Evolutionary conservation across 2,113 vertebrate genomes (phyloP), one percentile per base, ranked within the genome.

Genomic region (Baryphthengus martii): DNA sequence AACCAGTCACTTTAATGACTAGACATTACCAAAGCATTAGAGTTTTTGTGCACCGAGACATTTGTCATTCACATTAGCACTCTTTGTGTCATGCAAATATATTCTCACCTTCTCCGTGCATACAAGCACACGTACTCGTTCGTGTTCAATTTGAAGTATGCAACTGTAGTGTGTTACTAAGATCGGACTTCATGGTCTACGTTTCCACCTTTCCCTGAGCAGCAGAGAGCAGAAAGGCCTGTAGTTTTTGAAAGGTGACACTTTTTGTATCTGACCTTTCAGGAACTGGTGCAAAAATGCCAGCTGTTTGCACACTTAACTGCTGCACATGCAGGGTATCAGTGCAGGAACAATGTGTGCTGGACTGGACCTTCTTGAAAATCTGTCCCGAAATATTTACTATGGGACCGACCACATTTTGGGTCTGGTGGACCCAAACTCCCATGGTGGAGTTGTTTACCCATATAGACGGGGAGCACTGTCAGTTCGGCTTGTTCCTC

Each of bases 261-360:
- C 17, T 24, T 84, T 58, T 77, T 84, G 58, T 58, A 39, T 61
- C 42, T 79, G n/a, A 33, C 12, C n/a, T 90, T 73, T 47, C 67
- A 83, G n/a, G 24, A 88, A 40, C 1, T 50, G 53, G 58, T 90
- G 33, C 50, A 86, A 79, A 73, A 85, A 66, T 66, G 80, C 28
- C 40, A 52, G 5, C 42, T 81, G 6, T 66, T 85, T 83, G 31
- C 56, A 91, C 68, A 50, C 26, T 37, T 58, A 6, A 17, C 40
- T 63, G 16, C 62, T 79, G 17, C 44, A 33, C 0, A 0, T 86
- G n/a, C 26, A 47, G 18, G 29, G 10, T 62, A 7, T 37, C 7
- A 4, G 5, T 40, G 17, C 1, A 3, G 70, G 44, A 72, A 40
- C 0, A 3, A 16, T n/a, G 13, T 4, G 0, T 70, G 49, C 44